These are phyloP conservation scores for Dasypogon diadema DNA, from an alignment of 2,888 invertebrate species.

Conservation along the genomic window DNA sequence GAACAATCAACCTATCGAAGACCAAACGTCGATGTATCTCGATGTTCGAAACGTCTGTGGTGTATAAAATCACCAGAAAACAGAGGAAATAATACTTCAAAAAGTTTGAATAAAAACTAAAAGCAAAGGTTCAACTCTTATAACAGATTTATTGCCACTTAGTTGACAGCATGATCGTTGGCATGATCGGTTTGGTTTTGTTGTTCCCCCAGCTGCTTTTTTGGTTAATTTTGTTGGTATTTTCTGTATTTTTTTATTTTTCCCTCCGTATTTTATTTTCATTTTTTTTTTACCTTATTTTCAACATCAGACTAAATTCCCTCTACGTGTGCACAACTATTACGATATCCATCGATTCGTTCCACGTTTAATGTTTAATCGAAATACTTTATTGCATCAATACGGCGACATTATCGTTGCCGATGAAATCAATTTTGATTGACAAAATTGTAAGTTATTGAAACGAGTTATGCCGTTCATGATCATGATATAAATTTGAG, in stretches of 20 bases:
- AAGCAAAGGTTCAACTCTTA: slow-evolving; percentile 46
- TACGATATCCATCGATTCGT: slow-evolving; percentile 18
- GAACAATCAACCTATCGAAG: slow-evolving; percentile 49
- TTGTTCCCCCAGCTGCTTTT: slow-evolving; percentile 2
- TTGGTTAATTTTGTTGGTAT: slow-evolving; percentile 33
- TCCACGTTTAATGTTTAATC: slow-evolving; percentile 34
- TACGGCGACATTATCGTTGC: slow-evolving; percentile 52
- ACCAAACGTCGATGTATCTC: slow-evolving; percentile 20
- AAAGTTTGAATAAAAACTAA: slow-evolving; percentile 49
- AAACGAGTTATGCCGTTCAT: slow-evolving; percentile 33
- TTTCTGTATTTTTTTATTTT: slow-evolving; percentile 1
- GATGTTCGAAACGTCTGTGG: not conserved
- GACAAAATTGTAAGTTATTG: slow-evolving; percentile 53
- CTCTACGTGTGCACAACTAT: slow-evolving; percentile 47
- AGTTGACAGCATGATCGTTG: slow-evolving; percentile 54
- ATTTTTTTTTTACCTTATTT: slow-evolving; percentile 20
- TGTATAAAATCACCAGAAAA: slow-evolving; percentile 40
- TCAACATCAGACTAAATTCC: slow-evolving; percentile 5
- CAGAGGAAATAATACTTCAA: slow-evolving; percentile 46
- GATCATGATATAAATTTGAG: slow-evolving; percentile 37
- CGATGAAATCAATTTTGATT: slow-evolving; percentile 54
- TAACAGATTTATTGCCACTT: slow-evolving; percentile 55
- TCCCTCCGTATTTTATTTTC: slow-evolving; percentile 5
- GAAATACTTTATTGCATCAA: slow-evolving; percentile 51
- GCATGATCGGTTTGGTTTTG: slow-evolving; percentile 48